Base-by-base conservation (phyloP, 2,888 invertebrate species). In the Tachina lurida region DNA sequence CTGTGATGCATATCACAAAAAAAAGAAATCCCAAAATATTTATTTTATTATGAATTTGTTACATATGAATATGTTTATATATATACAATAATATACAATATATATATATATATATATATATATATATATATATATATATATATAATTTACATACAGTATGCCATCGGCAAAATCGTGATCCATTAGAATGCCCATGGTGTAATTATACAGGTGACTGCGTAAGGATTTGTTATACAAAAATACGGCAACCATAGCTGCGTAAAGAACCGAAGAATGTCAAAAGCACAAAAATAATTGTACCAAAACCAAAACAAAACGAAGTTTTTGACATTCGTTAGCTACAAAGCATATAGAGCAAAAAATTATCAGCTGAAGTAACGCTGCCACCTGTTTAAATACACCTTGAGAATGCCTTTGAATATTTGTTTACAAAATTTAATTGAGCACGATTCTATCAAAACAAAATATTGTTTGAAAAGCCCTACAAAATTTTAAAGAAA, bases 121-220 rank as follows among this genome's bases (percentile, higher is more conserved):
- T 77, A 10, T 62, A 74, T 83, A 73, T 77, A 67, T 65, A 52
- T 56, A 63, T 41, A 15, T 43, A 58, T 65, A 65, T 77, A 10
- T 68, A 78, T 83, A 76, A 84, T 76, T 76, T 80, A 78, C 85
- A 82, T 77, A 85, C 52, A 45, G 56, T 22, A 62, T 62, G 52
- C 45, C 75, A 83, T 79, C 65, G 71, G 41, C 31, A 76, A 77
- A 86, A 80, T 86, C 86, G 86, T 86, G 86, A 83, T 76, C 79
- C 79, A 86, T 86, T 86, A 86, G 78, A 74, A 82, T 83, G 79
- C 62, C 79, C n/a, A n/a, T n/a, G n/a, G n/a, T n/a, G n/a, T n/a
- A n/a, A n/a, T n/a, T n/a, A n/a, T n/a, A n/a, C n/a, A n/a, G n/a
- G n/a, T n/a, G n/a, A n/a, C n/a, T n/a, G n/a, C n/a, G n/a, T n/a